These are phyloP conservation scores for Tetramorium parvispinum DNA, from an alignment of 1,140 invertebrate genomes.

Conservation along the genomic window DNA sequence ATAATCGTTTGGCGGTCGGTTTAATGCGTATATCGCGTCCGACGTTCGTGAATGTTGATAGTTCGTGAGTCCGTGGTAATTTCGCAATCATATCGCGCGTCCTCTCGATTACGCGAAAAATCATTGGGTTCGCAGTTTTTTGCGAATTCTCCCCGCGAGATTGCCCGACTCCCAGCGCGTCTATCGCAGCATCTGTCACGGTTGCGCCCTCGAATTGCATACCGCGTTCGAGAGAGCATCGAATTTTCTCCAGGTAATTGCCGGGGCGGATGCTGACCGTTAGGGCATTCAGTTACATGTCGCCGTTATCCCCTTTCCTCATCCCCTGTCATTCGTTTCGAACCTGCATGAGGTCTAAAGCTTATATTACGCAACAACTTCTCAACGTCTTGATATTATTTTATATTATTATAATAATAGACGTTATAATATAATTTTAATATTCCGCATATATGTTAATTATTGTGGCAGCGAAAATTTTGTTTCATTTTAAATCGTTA, in stretches of 20 bases:
- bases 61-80: neutral
- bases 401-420: neutral
- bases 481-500: neutral
- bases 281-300: slow-evolving; percentile 67
- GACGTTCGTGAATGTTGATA: slow-evolving; percentile 28
- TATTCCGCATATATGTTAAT: neutral
- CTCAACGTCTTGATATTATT: neutral
- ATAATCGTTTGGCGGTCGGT: slow-evolving; percentile 6
- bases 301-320: slow-evolving; percentile 39
- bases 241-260: slow-evolving; percentile 64
- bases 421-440: neutral
- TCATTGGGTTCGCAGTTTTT: neutral
- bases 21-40: neutral
- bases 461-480: neutral
- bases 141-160: neutral
- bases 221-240: slow-evolving; percentile 8
- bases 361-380: neutral
- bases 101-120: neutral
- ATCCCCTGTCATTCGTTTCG: slow-evolving; percentile 3
- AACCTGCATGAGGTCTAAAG: neutral
- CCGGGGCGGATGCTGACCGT: slow-evolving; percentile 50
- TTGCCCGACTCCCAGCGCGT: neutral
- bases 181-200: neutral
- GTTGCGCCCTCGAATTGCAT: neutral
- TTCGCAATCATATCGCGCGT: neutral